These are phyloP conservation scores for Nomia melanderi DNA, from an alignment of 1,140 invertebrate genomes.

Conservation along the genomic window DNA sequence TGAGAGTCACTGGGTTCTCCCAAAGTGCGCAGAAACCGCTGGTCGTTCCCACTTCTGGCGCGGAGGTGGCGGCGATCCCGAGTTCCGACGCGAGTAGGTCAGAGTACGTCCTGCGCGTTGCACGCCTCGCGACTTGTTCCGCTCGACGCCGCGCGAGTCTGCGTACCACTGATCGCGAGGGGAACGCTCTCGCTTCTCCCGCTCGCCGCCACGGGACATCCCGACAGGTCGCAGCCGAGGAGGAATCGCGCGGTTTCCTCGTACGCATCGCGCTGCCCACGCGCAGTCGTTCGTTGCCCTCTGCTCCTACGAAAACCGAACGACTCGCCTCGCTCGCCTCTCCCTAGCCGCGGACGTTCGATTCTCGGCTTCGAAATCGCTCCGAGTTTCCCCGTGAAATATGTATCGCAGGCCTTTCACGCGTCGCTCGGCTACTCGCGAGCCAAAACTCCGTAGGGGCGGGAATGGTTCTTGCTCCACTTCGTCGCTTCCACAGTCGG, in stretches of 20 bases:
- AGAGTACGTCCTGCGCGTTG: not conserved
- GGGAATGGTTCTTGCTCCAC: too few species aligned
- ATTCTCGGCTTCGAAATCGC: too few species aligned
- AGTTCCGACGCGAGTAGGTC: constrained; percentile 1
- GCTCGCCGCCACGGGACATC: constrained; percentile 32
- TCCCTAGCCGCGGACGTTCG: too few species aligned
- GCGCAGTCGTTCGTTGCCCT: constrained; percentile 52
- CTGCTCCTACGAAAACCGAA: not conserved
- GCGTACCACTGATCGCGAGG: too few species aligned
- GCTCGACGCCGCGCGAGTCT: not conserved
- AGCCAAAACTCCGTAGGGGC: too few species aligned
- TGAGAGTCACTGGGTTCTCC: constrained; percentile 20
- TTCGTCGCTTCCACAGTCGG: too few species aligned
- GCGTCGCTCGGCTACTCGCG: too few species aligned
- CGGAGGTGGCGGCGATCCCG: not conserved
- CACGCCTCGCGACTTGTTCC: not conserved
- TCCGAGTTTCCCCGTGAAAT: too few species aligned
- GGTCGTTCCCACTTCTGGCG: not conserved
- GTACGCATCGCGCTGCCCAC: constrained; percentile 58
- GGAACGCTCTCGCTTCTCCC: constrained; percentile 2
- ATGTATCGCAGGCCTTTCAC: too few species aligned
- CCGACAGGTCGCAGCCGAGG: constrained; percentile 32
- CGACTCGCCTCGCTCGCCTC: not conserved
- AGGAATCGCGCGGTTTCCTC: constrained; percentile 36
- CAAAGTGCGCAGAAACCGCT: not conserved